Percentiles rank a stretch among this genome's conserved stretches.
Conservation (phyloP, 2,888 invertebrate species). For the Electrophaes corylata region DNA sequence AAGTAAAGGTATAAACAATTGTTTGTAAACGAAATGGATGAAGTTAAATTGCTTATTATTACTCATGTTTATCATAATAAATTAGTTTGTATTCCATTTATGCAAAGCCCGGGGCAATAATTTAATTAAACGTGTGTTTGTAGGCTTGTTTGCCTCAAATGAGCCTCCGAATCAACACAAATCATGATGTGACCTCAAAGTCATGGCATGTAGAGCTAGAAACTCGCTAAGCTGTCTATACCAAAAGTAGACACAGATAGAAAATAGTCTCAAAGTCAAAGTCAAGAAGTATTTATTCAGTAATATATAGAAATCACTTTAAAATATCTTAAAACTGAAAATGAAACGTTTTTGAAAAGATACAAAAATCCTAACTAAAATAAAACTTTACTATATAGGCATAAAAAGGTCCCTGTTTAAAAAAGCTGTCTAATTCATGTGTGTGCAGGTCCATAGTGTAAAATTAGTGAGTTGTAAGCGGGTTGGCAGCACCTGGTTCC, state of each 20-base stretch:
- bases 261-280: no score
- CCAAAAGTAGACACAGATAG: no score
- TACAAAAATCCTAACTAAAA: no score
- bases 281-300: no score
- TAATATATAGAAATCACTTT: no score
- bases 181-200: conserved; percentile 41
- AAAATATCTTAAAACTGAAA: no score
- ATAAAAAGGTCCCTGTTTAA: not conserved
- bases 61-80: conserved; percentile 18
- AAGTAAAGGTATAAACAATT: not conserved
- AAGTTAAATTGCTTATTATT: conserved; percentile 26
- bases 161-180: conserved; percentile 45
- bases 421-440: not conserved
- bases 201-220: conserved; percentile 1
- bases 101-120: conserved; percentile 14
- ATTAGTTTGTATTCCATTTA: conserved; percentile 25
- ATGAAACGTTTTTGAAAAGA: no score
- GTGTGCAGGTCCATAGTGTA: conserved; percentile 44
- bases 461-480: conserved; percentile 73
- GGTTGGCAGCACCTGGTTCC: conserved; percentile 69
- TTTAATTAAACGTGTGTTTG: conserved; percentile 25
- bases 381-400: not conserved
- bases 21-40: conserved; percentile 3
- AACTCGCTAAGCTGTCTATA: not conserved
- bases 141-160: conserved; percentile 17